phyloP scores from a whole-genome alignment of 1,140 invertebrate genomes.

The Neodiprion fabricii region DNA sequence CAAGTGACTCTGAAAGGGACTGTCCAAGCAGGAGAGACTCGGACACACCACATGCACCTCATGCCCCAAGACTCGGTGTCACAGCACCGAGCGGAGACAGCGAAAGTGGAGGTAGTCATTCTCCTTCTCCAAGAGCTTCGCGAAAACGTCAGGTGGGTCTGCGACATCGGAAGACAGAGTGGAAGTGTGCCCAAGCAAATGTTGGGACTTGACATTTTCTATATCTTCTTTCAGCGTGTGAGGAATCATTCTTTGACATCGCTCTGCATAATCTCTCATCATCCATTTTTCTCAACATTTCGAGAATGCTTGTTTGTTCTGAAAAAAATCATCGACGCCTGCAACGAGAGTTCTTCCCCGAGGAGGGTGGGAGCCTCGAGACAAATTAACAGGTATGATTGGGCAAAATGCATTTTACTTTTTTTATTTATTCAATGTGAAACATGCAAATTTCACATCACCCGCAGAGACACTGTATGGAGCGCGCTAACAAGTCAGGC shows the following conservation, averaged over 20 bases:
- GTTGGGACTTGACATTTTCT: conserved; percentile 13
- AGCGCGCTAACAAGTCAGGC: conserved; percentile 80
- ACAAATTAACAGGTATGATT: conserved; percentile 77
- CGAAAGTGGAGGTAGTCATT: conserved; percentile 86
- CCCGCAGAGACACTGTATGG: conserved; percentile 89
- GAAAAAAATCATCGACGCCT: conserved; percentile 95
- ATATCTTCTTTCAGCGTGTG: conserved; percentile 69
- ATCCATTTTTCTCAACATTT: conserved; percentile 98
- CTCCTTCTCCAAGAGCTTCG: conserved; percentile 83
- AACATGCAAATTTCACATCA: conserved; percentile 29
- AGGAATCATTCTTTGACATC: conserved; percentile 94
- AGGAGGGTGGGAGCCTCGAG: conserved; percentile 87
- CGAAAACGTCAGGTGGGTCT: conserved; percentile 74
- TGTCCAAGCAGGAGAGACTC: conserved; percentile 73
- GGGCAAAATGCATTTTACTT: conserved; percentile 19
- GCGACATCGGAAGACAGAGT: not conserved
- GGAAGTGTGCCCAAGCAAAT: not conserved
- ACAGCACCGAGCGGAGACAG: conserved; percentile 78
- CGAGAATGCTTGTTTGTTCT: conserved; percentile 96
- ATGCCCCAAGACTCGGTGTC: conserved; percentile 68
- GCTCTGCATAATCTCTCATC: conserved; percentile 97
- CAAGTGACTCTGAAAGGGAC: conserved; percentile 87
- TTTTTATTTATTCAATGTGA: not conserved
- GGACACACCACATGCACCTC: conserved; percentile 58
- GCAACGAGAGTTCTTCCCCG: conserved; percentile 91